Base-by-base conservation (phyloP, 1,140 invertebrate species). In the Drosophila subpulchrella region DNA sequence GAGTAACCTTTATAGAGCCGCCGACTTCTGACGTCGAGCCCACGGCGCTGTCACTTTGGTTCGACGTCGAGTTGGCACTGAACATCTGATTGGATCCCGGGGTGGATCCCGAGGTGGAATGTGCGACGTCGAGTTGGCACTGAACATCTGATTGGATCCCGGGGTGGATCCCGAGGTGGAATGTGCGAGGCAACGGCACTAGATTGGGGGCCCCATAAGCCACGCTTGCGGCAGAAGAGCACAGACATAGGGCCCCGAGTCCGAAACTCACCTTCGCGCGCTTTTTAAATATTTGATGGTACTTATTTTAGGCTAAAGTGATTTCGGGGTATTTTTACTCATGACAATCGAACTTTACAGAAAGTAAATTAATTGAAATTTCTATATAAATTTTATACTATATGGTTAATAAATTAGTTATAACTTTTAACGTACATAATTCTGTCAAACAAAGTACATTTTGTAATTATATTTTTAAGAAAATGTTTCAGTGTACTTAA, bases 81-180 rank as follows among this genome's bases (percentile, higher is more conserved):
- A 53, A 53, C 50, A 53, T 36, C 10, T 53, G 50, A 53, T 53
- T 53, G 50, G 50, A 36, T 53, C 20, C 20, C 27, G 27, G 5
- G 27, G 27, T 27, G 27, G 27, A 27, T 27, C 32, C 32, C 15
- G 50, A n/a, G n/a, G n/a, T n/a, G n/a, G n/a, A n/a, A n/a, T n/a
- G n/a, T n/a, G n/a, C 50, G 50, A 51, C 50, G 50, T 6, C 30
- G 30, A 17, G 50, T 36, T 51, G 50, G 30, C 30, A 36, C 30
- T 51, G 50, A 51, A 51, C 50, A 51, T 34, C 8, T 51, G 50
- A 51, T 51, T 51, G 50, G 50, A 36, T 51, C n/a, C n/a, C 24
- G 24, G 4, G 24, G 24, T 24, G 24, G 24, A 24, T 24, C 32
- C 30, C 15, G 50, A 36, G 50, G 50, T 53, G 50, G 20, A 34